Percentiles rank a stretch among this genome's conserved stretches.
phyloP scores from a whole-genome alignment of 2,888 invertebrate genomes.

The Acheta domesticus region DNA sequence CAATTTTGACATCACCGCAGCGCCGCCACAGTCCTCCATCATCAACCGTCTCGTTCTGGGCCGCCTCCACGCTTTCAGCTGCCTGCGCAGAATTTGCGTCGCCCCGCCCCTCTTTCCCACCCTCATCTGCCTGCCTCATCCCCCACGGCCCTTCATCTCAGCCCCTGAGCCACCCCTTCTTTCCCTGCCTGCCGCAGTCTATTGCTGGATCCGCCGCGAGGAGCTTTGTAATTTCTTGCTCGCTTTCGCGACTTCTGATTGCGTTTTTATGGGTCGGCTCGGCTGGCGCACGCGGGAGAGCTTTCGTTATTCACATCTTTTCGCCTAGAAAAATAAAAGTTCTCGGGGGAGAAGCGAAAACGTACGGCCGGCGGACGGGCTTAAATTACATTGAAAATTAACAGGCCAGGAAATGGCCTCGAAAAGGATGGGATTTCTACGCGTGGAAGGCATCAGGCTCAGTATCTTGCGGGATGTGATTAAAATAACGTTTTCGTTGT shows the following conservation, averaged over 20 bases:
- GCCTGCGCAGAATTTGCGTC: not conserved
- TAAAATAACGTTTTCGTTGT: not conserved
- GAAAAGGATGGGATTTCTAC: not conserved
- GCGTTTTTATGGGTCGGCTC: not conserved
- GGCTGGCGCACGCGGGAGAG: not conserved
- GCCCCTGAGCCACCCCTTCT: not conserved
- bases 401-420: not conserved
- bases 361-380: not conserved
- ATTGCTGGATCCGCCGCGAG: not conserved
- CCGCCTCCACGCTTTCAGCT: too few species aligned
- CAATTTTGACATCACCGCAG: too few species aligned
- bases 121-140: not conserved
- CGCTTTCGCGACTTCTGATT: not conserved
- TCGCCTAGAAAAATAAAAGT: not conserved
- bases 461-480: not conserved
- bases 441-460: not conserved
- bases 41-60: too few species aligned
- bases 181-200: not conserved
- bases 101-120: not conserved
- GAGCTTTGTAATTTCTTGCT: constrained; percentile 18
- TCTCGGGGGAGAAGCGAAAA: not conserved
- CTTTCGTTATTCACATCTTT: constrained; percentile 7
- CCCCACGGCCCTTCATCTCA: too few species aligned
- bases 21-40: too few species aligned
- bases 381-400: constrained; percentile 11